These are phyloP conservation scores for Lasioglossum albipes DNA, from an alignment of 1,140 invertebrate genomes.

Conservation along the genomic window DNA sequence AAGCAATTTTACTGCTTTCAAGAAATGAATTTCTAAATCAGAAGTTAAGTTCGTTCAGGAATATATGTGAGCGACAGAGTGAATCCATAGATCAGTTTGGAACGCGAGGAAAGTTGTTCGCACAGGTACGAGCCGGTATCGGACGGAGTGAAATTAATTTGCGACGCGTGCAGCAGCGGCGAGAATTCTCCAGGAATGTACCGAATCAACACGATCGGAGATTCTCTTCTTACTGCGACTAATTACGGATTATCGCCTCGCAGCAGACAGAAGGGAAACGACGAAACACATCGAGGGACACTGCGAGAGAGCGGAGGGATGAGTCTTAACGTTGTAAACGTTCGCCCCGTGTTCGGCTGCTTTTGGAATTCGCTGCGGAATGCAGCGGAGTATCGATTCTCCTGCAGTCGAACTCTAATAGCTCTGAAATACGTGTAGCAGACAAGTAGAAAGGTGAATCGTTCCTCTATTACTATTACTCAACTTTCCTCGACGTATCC, in stretches of 20 bases:
- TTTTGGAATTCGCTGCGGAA: slow-evolving; percentile 69
- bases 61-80: too few relatives aligned
- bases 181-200: slow-evolving; percentile 33
- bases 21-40: too few relatives aligned
- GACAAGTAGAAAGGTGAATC: slow-evolving; percentile 27
- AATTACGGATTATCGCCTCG: slow-evolving; percentile 43
- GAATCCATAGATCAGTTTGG: too few relatives aligned
- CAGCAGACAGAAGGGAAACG: slow-evolving; percentile 4
- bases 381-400: slow-evolving; percentile 68
- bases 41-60: too few relatives aligned
- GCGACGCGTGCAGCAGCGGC: neutral
- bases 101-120: too few relatives aligned
- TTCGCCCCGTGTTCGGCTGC: slow-evolving; percentile 41
- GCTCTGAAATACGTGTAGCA: slow-evolving; percentile 63
- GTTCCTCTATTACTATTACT: slow-evolving; percentile 19
- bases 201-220: slow-evolving; percentile 16
- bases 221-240: slow-evolving; percentile 17
- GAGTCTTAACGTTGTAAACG: slow-evolving; percentile 37
- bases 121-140: neutral
- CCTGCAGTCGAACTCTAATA: slow-evolving; percentile 70
- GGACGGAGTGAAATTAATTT: slow-evolving; percentile 8
- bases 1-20: too few relatives aligned
- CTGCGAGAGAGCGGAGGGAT: neutral
- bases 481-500: neutral
- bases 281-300: slow-evolving; percentile 43